Base-by-base conservation (phyloP, 1,140 invertebrate species). In the Aphidius ervi region DNA sequence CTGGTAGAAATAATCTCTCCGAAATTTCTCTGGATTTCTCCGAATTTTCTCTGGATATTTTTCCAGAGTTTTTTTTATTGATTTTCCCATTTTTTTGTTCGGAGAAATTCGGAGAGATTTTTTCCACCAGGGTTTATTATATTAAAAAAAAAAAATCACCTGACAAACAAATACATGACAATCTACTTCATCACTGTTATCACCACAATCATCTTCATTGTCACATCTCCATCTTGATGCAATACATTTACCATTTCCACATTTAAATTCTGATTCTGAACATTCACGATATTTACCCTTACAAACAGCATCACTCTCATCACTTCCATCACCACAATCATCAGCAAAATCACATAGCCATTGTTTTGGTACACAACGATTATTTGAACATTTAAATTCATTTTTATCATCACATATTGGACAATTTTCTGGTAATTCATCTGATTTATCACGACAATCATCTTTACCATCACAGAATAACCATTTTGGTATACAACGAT, bases 301-400 rank as follows among this genome's bases (percentile, higher is more conserved):
- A 77, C 94, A 93, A 16, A 91, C 79, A 0, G 82, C 77, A 64
- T 91, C 87, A 10, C 86, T 79, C 75, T 98, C 95, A 73, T 98
- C 96, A 48, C 89, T 92, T 16, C 90, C 90, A 74, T 98, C 96
- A 1, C 93, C 94, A 69, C 96, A 98, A 68, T 98, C 95, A 67
- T 97, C 93, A 39, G 95, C 92, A 80, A 95, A 97, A 71, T 98
- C 95, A 71, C 96, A 98, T 54, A 91, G 82, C 95, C 95, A 98
- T 69, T 94, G 88, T 77, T 91, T 90, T 0, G 95, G 95, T 63
- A 98, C 90, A 71, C 96, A 98, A 40, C 93, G 82, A 66, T 94
- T 94, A 71, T 98, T 98, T 46, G 86, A 85, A 73, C 95, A 98
- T 61, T 90, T 88, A 77, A 95, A 97, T 66, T 98, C 94, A n/a